Conservation (phyloP, 2,888 invertebrate genomes). For the Agonopterix subpropinquella region DNA sequence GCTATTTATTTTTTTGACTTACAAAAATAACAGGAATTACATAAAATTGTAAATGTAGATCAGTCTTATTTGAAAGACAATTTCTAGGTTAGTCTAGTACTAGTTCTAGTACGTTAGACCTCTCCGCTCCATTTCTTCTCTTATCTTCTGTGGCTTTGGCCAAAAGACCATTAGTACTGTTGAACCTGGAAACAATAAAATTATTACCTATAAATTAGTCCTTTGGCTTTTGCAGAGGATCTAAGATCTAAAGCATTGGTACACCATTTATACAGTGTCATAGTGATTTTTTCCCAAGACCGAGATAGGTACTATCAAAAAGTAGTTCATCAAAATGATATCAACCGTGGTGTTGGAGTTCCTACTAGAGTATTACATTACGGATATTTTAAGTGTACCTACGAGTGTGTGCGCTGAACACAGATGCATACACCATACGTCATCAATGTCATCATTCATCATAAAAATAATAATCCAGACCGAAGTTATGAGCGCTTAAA, state of each 20-base stretch:
- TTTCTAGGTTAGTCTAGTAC: background rate
- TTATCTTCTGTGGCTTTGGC: conserved; percentile 54
- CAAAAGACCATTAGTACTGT: conserved; percentile 55
- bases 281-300: background rate
- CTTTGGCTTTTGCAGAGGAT: too few species aligned
- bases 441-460: too few species aligned
- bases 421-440: too few species aligned
- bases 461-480: too few species aligned
- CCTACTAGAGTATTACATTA: background rate
- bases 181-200: conserved; percentile 39
- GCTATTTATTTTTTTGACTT: conserved; percentile 1
- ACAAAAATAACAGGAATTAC: background rate
- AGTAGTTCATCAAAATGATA: background rate
- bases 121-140: conserved; percentile 49
- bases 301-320: background rate
- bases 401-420: too few species aligned
- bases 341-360: background rate
- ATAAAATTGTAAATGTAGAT: conserved; percentile 7
- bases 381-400: too few species aligned
- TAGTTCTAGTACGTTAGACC: conserved; percentile 50
- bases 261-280: background rate
- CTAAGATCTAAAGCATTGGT: too few species aligned
- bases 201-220: background rate
- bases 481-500: too few species aligned
- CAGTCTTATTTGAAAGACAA: conserved; percentile 13